Conservation (phyloP, 2,888 invertebrate species). For the Microctonus hyperodae region DNA sequence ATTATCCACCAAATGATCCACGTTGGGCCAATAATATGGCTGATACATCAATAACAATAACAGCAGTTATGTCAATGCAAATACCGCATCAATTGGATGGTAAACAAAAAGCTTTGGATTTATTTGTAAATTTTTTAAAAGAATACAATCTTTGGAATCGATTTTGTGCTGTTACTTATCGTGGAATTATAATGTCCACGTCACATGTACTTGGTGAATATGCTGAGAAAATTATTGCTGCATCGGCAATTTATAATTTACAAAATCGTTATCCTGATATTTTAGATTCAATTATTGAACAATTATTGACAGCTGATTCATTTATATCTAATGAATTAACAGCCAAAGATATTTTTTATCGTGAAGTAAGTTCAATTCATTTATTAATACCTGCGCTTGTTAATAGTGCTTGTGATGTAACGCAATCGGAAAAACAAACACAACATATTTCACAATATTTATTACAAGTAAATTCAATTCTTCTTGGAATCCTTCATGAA, state of each 20-base stretch:
- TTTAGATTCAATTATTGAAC: constrained; percentile 50
- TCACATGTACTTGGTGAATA: constrained; percentile 72
- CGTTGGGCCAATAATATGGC: constrained; percentile 70
- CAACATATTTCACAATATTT: constrained; percentile 66
- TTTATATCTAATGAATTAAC: constrained; percentile 65
- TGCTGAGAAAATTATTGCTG: constrained; percentile 81
- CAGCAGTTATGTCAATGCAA: constrained; percentile 74
- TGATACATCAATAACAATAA: constrained; percentile 56
- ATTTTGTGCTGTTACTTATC: constrained; percentile 63
- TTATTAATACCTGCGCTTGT: constrained; percentile 71
- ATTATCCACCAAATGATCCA: constrained; percentile 89
- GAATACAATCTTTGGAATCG: constrained; percentile 73
- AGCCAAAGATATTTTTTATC: constrained; percentile 77
- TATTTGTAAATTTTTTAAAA: constrained; percentile 80
- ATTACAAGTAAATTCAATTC: constrained; percentile 55
- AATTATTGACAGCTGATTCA: constrained; percentile 51
- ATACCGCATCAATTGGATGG: constrained; percentile 85
- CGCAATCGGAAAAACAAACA: constrained; percentile 69
- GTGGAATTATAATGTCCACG: constrained; percentile 67
- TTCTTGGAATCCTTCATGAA: constrained; percentile 69
- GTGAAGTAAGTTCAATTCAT: constrained; percentile 73
- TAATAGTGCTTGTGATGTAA: constrained; percentile 68
- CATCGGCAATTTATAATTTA: constrained; percentile 73
- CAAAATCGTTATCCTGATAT: constrained; percentile 65
- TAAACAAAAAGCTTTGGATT: constrained; percentile 81